phyloP scores from a whole-genome alignment of 2,797 vertebrate genomes.

The Euthynnus affinis region DNA sequence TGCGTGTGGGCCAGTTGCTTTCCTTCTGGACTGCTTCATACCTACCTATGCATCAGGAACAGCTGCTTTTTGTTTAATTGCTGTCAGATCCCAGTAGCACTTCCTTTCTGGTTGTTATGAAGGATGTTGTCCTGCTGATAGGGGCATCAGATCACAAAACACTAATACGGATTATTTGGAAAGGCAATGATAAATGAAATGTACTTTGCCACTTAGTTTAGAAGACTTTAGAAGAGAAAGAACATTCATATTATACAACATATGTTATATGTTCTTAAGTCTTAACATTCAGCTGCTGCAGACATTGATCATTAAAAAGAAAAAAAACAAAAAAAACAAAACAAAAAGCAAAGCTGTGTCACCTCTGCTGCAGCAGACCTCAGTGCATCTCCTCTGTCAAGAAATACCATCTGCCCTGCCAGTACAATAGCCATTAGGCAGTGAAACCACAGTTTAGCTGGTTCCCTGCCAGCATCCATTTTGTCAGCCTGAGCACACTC shows the following conservation, averaged over 20 bases:
- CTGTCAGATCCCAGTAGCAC: neutral
- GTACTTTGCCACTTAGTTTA: neutral
- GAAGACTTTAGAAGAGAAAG: neutral
- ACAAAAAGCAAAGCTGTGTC: constrained; percentile 30
- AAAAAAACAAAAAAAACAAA: too few relatives aligned
- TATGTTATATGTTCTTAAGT: neutral
- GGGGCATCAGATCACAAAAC: too few relatives aligned
- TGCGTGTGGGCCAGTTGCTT: too few relatives aligned
- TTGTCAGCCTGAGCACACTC: constrained; percentile 78
- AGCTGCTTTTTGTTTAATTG: neutral
- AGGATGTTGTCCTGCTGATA: too few relatives aligned
- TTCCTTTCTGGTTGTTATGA: too few relatives aligned
- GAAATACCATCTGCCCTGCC: constrained; percentile 71
- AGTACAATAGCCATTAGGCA: constrained; percentile 75
- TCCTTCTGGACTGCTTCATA: neutral
- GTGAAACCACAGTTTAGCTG: constrained; percentile 74
- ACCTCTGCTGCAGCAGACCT: constrained; percentile 52
- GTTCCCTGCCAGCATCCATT: constrained; percentile 79
- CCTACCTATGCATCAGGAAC: neutral
- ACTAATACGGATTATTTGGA: too few relatives aligned
- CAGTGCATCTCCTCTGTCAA: constrained; percentile 53
- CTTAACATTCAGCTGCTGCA: constrained; percentile 4
- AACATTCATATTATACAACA: neutral
- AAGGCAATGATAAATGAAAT: neutral
- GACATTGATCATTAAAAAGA: constrained; percentile 14